phyloP scores from a whole-genome alignment of 2,797 vertebrate species.

The Pantherophis alleghaniensis region DNA sequence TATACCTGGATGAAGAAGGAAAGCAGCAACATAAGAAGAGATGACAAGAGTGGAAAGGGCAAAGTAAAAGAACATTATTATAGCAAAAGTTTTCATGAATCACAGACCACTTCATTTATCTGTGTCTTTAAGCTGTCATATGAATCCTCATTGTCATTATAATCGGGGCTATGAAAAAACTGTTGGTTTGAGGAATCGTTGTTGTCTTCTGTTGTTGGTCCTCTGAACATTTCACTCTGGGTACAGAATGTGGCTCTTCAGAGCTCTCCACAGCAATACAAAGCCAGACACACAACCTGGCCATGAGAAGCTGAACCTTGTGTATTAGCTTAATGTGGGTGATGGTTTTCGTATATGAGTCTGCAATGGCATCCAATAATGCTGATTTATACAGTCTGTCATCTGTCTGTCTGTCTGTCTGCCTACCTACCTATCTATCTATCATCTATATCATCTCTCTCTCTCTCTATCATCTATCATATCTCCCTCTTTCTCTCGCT shows the following conservation, averaged over 20 bases:
- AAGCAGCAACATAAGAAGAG: background rate
- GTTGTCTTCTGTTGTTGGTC: background rate
- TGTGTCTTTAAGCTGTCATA: background rate
- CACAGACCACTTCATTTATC: background rate
- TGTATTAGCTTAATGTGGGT: background rate
- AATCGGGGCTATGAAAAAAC: background rate
- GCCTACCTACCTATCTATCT: no score
- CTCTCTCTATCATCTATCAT: no score
- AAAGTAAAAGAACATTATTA: background rate
- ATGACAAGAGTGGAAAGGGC: background rate
- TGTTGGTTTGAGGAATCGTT: background rate
- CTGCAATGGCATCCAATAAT: background rate
- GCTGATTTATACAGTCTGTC: background rate
- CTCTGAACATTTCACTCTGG: background rate
- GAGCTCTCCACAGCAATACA: background rate
- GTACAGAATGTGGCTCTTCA: slow-evolving; percentile 14
- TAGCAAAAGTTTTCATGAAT: background rate
- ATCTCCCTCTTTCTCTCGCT: no score
- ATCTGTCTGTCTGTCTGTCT: no score
- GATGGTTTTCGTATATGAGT: background rate
- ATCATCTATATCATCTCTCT: no score
- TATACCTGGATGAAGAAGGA: background rate
- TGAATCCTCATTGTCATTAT: background rate
- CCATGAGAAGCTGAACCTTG: background rate
- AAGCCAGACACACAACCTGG: background rate